Conservation (phyloP, 2,888 invertebrate genomes). For the Lamellibrachia satsuma region DNA sequence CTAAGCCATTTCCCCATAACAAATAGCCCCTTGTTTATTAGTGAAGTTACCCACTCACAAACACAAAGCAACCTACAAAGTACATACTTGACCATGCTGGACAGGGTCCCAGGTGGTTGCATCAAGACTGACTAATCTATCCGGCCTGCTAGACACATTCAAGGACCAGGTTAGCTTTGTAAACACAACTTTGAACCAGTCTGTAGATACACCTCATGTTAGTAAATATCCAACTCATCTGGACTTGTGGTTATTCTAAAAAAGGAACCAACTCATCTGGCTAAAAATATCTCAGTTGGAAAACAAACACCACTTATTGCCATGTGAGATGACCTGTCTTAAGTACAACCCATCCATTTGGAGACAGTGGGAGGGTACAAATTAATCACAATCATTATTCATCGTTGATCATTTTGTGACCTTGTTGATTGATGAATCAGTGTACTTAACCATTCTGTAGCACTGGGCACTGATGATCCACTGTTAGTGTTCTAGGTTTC, state of each 20-base stretch:
- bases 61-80: not conserved
- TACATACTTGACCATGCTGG: not conserved
- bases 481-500: too few species aligned
- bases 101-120: not conserved
- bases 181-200: slow-evolving; percentile 11
- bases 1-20: not conserved
- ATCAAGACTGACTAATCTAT: not conserved
- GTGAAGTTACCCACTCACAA: not conserved
- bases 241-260: not conserved
- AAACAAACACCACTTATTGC: not conserved
- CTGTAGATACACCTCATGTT: not conserved
- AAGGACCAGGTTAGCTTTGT: not conserved
- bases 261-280: not conserved
- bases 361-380: not conserved
- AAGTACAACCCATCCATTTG: not conserved
- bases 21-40: not conserved
- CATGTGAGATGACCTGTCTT: not conserved
- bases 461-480: too few species aligned
- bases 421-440: too few species aligned
- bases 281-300: not conserved
- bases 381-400: not conserved
- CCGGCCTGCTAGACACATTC: not conserved
- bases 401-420: too few species aligned
- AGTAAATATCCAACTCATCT: not conserved
- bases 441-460: too few species aligned